Base-by-base conservation (phyloP, 2,888 invertebrate genomes). In the Balanococcus diminutus region DNA sequence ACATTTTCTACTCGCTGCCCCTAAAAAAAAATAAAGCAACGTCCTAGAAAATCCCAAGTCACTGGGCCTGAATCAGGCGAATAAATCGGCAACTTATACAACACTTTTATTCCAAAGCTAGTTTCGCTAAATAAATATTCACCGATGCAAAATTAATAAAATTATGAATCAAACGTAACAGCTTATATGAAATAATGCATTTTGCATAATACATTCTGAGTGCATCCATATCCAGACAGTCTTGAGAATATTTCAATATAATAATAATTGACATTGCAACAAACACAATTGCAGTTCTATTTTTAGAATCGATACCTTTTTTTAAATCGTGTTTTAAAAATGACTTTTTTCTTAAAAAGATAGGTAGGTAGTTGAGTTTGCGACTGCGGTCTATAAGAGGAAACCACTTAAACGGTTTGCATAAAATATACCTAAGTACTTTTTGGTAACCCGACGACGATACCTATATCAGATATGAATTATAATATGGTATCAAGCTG, bases 381-480 rank as follows among this genome's bases (percentile, higher is more conserved):
- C 19, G 16, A n/a, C 16, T 46, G 16, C 11, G 46, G 36, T 36
- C 36, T 22, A 16, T 61, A 61, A 67, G 16, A 67, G 67, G 67
- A 75, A 36, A 75, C 75, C 75, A 75, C 9, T 36, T 36, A 9
- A 28, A 36, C 75, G 67, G 36, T 36, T 75, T 36, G 36, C 32
- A 28, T 75, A 75, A 36, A 75, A 36, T 36, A 75, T 36, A 39
- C n/a, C n/a, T n/a, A n/a, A 11, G 39, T 39, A 75, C 19, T 75
- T 75, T 75, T 75, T 75, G 75, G 75, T 36, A 36, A 75, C 75
- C 36, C 36, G 75, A 56, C 19, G 22, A 56, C 56, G 56, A 36
- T 36, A 19, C 75, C 16, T 14, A 14, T n/a, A 75, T 75, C 75
- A 75, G 75, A 75, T 75, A 61, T 14, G 14, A 75, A 75, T 75